Base-by-base conservation (phyloP, 2,797 vertebrate genomes). In the Brachymystax lenok region DNA sequence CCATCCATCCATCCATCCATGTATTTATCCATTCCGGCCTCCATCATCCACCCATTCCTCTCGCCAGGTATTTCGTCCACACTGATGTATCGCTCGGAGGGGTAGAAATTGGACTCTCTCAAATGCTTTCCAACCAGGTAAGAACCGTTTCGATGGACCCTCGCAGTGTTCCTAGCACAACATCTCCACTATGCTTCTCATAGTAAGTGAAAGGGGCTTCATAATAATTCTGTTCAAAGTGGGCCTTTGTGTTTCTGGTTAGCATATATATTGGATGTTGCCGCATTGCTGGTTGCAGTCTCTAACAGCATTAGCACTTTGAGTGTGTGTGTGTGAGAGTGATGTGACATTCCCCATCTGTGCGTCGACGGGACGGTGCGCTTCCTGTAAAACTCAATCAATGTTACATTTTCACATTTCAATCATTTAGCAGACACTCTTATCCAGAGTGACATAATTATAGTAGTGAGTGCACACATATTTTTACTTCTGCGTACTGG, bases 251-350 rank as follows among this genome's bases (percentile, higher is more conserved):
- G 16, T 52, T 50, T 17, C 71, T 80, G 74, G 59, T 80, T 76
- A 81, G 66, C 71, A 83, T 79, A 73, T 85, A 74, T 74, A 81
- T 70, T 72, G 70, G 19, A 40, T 76, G 6, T 76, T 35, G 40
- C 0, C 64, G 28, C 33, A 17, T 40, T 51, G 19, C 52, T 19
- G 16, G 16, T 19, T 54, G 56, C 56, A 19, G n/a, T 59, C 56
- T 59, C 7, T 54, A 54, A 54, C 17, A 19, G 5, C 16, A 19
- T 54, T 54, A 54, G 16, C 5, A 17, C 51, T 14, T 52, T 52
- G 12, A 28, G n/a, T 71, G 70, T 71, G 70, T 71, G 69, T 21
- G 70, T 71, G 67, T 1, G 67, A 40, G 67, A 7, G 67, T 69
- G 67, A 19, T 54, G 52, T 19, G 4, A 19, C 17, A 54, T 54